Evolutionary conservation across 2,888 invertebrate species (phyloP).

Genomic region (Hermaeophaga mercurialis): DNA sequence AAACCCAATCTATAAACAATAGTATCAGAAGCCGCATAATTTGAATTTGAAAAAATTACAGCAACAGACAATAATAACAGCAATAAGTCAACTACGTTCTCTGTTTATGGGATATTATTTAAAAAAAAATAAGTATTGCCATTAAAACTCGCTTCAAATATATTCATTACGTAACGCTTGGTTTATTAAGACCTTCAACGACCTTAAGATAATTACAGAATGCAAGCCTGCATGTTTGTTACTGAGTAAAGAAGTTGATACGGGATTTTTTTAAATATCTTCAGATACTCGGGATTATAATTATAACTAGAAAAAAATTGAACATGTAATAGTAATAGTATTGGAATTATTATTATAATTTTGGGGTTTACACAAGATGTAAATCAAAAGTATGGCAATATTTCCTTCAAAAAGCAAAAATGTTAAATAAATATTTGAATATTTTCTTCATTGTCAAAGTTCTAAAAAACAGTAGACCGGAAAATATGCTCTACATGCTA

Average conservation of each 20-base stretch:
- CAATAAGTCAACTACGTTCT: not conserved
- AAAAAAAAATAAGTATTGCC: conserved; percentile 7
- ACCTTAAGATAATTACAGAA: conserved; percentile 18
- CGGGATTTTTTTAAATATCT: no score
- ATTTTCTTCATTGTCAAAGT: no score
- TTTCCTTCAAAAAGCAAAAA: no score
- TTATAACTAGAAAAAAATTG: no score
- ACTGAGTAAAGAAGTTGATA: no score
- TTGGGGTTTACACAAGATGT: no score
- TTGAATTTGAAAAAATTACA: conserved; percentile 2
- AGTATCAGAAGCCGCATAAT: conserved; percentile 2
- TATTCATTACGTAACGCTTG: conserved; percentile 23
- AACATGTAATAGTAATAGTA: not conserved
- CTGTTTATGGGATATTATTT: not conserved
- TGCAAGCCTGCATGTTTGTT: not conserved
- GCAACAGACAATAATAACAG: conserved; percentile 10
- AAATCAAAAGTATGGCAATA: no score
- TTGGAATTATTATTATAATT: no score
- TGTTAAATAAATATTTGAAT: no score
- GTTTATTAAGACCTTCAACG: conserved; percentile 19
- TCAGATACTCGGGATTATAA: no score
- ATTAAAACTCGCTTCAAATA: conserved; percentile 9
- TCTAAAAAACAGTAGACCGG: no score
- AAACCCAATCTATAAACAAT: not conserved
- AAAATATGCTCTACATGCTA: no score